Conservation (phyloP, 2,888 invertebrate species). For the Hanleya hanleyi region DNA sequence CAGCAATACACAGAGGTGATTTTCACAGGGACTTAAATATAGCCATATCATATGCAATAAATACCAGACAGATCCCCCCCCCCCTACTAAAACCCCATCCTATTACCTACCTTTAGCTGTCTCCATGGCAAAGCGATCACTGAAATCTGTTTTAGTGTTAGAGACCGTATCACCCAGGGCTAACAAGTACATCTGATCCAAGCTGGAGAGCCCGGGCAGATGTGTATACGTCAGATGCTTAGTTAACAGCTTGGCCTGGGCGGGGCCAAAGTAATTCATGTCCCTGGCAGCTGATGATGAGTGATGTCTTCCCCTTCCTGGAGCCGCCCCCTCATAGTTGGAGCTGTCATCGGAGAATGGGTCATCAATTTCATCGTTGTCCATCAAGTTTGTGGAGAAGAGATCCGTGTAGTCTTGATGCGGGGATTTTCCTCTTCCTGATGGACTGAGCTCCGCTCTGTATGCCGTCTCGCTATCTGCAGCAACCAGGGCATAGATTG, state of each 20-base stretch:
- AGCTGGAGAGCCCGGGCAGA: constrained; percentile 86
- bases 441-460: constrained; percentile 24
- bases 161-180: constrained; percentile 97
- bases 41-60: no score
- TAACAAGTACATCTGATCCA: constrained; percentile 99
- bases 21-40: no score
- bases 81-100: no score
- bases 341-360: constrained; percentile 76
- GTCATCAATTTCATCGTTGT: constrained; percentile 54
- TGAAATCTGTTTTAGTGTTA: constrained; percentile 74
- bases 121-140: constrained; percentile 41
- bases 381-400: constrained; percentile 76
- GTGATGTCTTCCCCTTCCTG: constrained; percentile 13
- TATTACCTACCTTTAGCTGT: neutral
- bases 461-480: constrained; percentile 80
- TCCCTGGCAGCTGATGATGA: constrained; percentile 38
- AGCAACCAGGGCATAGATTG: constrained; percentile 94
- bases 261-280: constrained; percentile 61
- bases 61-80: no score
- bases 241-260: constrained; percentile 59
- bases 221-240: constrained; percentile 86
- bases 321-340: constrained; percentile 78
- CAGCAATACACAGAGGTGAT: no score
- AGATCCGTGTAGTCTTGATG: constrained; percentile 89
- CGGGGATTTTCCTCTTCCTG: constrained; percentile 24